phyloP scores from a whole-genome alignment of 2,888 invertebrate species.

The Acheta domesticus region DNA sequence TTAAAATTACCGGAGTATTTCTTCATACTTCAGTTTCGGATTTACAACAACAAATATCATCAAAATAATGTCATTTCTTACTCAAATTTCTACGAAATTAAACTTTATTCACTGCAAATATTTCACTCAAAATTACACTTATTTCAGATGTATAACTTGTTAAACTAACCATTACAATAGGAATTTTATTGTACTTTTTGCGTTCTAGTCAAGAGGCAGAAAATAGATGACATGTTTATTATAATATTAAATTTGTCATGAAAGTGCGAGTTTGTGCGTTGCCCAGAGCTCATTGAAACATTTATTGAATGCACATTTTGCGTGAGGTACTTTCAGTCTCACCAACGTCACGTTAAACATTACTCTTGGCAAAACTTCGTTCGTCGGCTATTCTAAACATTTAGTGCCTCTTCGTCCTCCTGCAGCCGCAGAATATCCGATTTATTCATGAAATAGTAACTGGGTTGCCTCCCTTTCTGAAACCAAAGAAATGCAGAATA shows the following conservation, averaged over 20 bases:
- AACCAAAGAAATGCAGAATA: conserved; percentile 36
- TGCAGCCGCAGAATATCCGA: conserved; percentile 80
- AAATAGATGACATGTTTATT: not conserved
- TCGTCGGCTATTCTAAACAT: conserved; percentile 23
- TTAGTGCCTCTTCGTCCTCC: conserved; percentile 67
- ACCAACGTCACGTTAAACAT: not conserved
- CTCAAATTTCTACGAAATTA: not conserved
- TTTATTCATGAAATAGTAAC: conserved; percentile 90
- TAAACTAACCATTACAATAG: not conserved
- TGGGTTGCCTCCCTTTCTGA: conserved; percentile 78
- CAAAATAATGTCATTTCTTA: too few species aligned
- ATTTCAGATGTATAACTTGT: not conserved
- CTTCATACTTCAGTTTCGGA: too few species aligned
- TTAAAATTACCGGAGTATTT: too few species aligned
- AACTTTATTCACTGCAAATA: conserved; percentile 8
- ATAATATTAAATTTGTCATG: not conserved
- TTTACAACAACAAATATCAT: too few species aligned
- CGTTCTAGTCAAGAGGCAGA: too few species aligned
- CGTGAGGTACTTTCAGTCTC: not conserved
- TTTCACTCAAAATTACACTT: not conserved
- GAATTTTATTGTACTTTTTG: not conserved
- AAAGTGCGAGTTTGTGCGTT: not conserved
- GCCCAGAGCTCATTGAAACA: not conserved
- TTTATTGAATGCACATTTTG: not conserved
- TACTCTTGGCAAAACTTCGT: too few species aligned